Evolutionary conservation across 2,888 invertebrate genomes (phyloP).

Genomic region (Malthinus seriepunctatus): DNA sequence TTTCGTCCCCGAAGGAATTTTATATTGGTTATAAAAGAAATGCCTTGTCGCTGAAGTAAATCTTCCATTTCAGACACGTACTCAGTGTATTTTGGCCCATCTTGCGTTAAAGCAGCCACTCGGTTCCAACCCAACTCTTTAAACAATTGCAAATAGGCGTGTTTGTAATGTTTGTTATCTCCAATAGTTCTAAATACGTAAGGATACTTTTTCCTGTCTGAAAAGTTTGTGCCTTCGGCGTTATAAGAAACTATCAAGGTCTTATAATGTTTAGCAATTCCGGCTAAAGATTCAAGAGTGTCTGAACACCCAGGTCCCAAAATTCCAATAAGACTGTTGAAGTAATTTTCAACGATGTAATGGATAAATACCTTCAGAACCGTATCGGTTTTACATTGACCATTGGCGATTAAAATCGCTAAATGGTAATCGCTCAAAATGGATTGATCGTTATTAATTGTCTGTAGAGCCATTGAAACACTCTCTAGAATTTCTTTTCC

Average conservation of each 20-base stretch:
- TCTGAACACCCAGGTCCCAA: constrained; percentile 82
- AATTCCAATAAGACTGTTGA: constrained; percentile 68
- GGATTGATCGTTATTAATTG: constrained; percentile 63
- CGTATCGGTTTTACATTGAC: constrained; percentile 71
- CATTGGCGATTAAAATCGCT: constrained; percentile 62
- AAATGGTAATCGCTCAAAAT: constrained; percentile 66
- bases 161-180: constrained; percentile 71
- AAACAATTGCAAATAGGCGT: constrained; percentile 67
- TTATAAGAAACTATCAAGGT: constrained; percentile 77
- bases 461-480: constrained; percentile 64
- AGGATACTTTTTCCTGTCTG: constrained; percentile 70
- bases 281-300: constrained; percentile 78
- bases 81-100: constrained; percentile 77
- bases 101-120: constrained; percentile 77
- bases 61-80: constrained; percentile 74
- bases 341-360: constrained; percentile 61
- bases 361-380: constrained; percentile 78
- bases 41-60: constrained; percentile 63
- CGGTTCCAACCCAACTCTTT: constrained; percentile 67
- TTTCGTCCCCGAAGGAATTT: constrained; percentile 68
- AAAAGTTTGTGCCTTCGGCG: constrained; percentile 75
- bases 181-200: constrained; percentile 82
- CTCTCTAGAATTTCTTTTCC: constrained; percentile 65
- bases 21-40: constrained; percentile 68
- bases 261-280: constrained; percentile 72